A percentile compares a stretch with the other conserved stretches of the same genome.
phyloP scores from a whole-genome alignment of 2,797 vertebrate species.

The Lutjanus campechanus region DNA sequence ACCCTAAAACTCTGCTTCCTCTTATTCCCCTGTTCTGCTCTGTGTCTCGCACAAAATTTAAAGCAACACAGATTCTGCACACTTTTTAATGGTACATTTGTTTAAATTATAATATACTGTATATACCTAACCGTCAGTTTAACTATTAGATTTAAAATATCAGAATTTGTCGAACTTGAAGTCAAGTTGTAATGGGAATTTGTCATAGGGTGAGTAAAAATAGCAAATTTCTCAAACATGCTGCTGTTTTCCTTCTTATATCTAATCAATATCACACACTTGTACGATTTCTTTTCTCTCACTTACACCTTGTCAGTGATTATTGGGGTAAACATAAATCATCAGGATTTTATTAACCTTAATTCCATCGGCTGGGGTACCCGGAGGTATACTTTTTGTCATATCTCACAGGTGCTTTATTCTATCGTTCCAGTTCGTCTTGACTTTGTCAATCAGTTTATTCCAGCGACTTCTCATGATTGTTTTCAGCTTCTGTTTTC shows the following conservation, averaged over 20 bases:
- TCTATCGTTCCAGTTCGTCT: too few relatives aligned
- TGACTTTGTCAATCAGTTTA: too few relatives aligned
- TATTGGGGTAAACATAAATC: background rate
- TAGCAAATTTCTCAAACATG: background rate
- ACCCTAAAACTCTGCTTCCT: constrained; percentile 10
- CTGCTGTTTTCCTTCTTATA: background rate
- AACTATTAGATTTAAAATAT: background rate
- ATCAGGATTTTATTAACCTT: background rate
- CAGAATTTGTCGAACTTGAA: background rate
- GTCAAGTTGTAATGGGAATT: background rate
- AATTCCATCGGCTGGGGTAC: background rate
- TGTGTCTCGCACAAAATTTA: background rate
- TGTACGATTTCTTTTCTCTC: background rate
- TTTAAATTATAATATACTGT: background rate
- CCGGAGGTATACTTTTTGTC: too few relatives aligned
- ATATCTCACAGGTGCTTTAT: too few relatives aligned
- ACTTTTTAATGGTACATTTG: constrained; percentile 10
- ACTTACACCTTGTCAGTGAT: background rate
- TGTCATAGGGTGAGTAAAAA: background rate
- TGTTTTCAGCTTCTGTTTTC: too few relatives aligned
- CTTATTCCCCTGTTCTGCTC: background rate
- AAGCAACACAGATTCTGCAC: background rate
- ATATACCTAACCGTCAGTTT: background rate
- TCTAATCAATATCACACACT: too few relatives aligned
- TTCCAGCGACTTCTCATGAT: too few relatives aligned